A percentile compares a stretch with the other conserved stretches of the same genome.
These are phyloP conservation scores for Oncorhynchus tshawytscha DNA, from an alignment of 2,113 vertebrate genomes.

Conservation along the genomic window DNA sequence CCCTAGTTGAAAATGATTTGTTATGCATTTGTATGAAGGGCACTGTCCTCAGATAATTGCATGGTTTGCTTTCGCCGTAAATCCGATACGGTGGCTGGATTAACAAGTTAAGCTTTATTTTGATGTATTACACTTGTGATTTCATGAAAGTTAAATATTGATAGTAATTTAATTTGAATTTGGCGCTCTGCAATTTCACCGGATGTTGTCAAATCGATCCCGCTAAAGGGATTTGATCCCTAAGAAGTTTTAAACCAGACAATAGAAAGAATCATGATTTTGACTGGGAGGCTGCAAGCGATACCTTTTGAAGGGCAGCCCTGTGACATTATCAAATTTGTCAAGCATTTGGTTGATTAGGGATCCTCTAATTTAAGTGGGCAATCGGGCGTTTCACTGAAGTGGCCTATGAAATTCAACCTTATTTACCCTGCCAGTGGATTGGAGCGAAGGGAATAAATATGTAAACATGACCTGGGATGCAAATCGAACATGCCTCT, in stretches of 20 bases:
- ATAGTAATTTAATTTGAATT: no score
- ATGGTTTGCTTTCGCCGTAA: no score
- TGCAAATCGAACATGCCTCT: constrained; percentile 47
- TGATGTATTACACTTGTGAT: no score
- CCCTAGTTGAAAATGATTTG: no score
- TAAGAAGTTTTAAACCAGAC: constrained; percentile 23
- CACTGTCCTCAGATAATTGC: no score
- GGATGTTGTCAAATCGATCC: no score
- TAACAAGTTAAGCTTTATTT: no score
- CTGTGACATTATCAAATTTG: constrained; percentile 59
- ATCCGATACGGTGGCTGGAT: no score
- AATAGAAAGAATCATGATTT: constrained; percentile 11
- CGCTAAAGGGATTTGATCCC: no score
- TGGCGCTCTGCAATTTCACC: no score
- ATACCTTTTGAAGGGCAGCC: constrained; percentile 39
- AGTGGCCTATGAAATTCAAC: constrained; percentile 57
- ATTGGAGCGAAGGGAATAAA: constrained; percentile 47
- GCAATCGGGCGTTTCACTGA: constrained; percentile 50
- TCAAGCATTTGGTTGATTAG: constrained; percentile 55
- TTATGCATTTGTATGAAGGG: no score
- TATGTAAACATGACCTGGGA: constrained; percentile 56
- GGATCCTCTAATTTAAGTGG: constrained; percentile 51
- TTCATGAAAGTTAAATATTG: no score
- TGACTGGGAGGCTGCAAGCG: constrained; percentile 24
- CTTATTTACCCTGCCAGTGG: constrained; percentile 44